These are phyloP conservation scores for Amblyjoppa fuscipennis DNA, from an alignment of 2,888 invertebrate species.

Conservation along the genomic window DNA sequence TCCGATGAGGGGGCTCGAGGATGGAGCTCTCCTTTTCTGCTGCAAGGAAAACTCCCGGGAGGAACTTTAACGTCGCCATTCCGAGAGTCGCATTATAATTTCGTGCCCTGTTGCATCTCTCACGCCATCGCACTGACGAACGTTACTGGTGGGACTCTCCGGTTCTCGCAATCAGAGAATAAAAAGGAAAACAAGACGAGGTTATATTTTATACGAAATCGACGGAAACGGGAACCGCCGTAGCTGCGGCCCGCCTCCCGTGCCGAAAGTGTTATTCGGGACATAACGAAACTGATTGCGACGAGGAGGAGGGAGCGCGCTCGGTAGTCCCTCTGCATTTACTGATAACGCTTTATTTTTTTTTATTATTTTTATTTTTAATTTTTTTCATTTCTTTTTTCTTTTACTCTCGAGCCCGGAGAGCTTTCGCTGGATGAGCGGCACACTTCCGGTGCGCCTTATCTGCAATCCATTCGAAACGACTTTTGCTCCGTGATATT, in stretches of 20 bases:
- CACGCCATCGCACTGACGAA: not conserved
- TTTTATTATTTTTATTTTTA: no score
- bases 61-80: conserved; percentile 14
- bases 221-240: conserved; percentile 27
- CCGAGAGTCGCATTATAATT: conserved; percentile 14
- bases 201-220: conserved; percentile 25
- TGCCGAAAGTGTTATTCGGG: conserved; percentile 42
- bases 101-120: conserved; percentile 20
- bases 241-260: conserved; percentile 1
- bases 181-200: not conserved
- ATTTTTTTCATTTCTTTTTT: no score
- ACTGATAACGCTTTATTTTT: conserved; percentile 29
- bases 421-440: conserved; percentile 57
- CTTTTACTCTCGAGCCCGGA: conserved; percentile 37
- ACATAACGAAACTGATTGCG: conserved; percentile 46
- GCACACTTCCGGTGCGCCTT: conserved; percentile 58
- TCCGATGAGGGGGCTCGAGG: not conserved
- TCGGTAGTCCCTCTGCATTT: conserved; percentile 22
- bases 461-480: conserved; percentile 64
- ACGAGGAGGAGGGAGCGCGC: not conserved
- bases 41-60: not conserved
- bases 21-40: not conserved
- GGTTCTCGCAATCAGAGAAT: not conserved
- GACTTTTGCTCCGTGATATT: conserved; percentile 55
- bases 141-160: not conserved